A percentile compares a stretch with the other conserved stretches of the same genome.
Evolutionary conservation across 2,113 vertebrate species (phyloP).

Genomic region (Xenopus borealis): DNA sequence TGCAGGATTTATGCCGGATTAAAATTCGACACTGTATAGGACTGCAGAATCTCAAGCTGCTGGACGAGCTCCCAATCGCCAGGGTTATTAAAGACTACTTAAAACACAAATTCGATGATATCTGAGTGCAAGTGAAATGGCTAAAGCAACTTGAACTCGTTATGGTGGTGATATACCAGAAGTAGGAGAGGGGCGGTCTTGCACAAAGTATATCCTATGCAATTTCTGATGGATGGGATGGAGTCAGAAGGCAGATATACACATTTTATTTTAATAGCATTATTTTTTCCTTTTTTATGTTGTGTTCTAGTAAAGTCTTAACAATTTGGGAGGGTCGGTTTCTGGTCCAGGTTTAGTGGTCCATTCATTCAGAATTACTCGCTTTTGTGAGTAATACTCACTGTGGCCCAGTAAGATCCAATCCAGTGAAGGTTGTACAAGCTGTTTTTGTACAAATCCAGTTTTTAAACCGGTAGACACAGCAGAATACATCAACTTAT

Average conservation of each 20-base stretch:
- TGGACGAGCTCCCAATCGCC: conserved; percentile 94
- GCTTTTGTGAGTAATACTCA: not conserved
- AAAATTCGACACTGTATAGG: conserved; percentile 95
- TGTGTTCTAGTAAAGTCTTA: conserved; percentile 33
- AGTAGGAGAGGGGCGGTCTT: conserved; percentile 72
- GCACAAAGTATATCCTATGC: conserved; percentile 92
- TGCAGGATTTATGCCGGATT: conserved; percentile 97
- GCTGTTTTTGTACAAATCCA: not conserved
- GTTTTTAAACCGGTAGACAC: conserved; percentile 6
- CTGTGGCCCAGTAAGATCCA: not conserved
- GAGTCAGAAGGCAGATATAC: conserved; percentile 80
- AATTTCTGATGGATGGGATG: conserved; percentile 79
- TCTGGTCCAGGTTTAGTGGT: conserved; percentile 17
- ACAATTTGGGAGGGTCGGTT: not conserved
- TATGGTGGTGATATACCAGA: conserved; percentile 68
- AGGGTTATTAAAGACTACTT: conserved; percentile 99
- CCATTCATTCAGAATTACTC: conserved; percentile 10
- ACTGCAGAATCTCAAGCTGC: conserved; percentile 89
- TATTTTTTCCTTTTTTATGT: not conserved
- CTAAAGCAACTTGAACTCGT: conserved; percentile 61
- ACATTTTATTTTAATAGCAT: conserved; percentile 63
- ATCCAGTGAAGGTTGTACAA: not conserved
- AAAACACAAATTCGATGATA: conserved; percentile 96
- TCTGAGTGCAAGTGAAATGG: conserved; percentile 67
- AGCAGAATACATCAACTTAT: conserved; percentile 13